Evolutionary conservation across 2,113 vertebrate species (phyloP).

Genomic region (Ahaetulla prasina): DNA sequence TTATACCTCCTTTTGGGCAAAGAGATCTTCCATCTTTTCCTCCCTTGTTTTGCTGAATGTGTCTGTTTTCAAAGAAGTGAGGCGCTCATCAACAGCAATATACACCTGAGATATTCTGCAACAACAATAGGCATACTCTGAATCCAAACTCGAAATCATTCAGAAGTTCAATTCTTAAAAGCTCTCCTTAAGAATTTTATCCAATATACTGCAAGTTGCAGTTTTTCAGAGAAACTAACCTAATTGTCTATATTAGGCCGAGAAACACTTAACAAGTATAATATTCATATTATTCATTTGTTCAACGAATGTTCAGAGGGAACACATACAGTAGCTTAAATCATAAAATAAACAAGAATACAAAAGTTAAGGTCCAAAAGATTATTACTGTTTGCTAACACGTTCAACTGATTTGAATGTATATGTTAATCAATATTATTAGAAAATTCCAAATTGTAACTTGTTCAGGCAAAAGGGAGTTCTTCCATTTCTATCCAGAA

Average conservation of each 20-base stretch:
- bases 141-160: neutral
- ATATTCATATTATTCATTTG: neutral
- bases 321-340: neutral
- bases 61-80: constrained; percentile 94
- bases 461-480: neutral
- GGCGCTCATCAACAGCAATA: constrained; percentile 91
- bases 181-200: neutral
- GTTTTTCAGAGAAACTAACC: neutral
- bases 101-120: constrained; percentile 89
- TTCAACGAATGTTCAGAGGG: neutral
- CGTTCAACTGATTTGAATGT: neutral
- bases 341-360: neutral
- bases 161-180: neutral
- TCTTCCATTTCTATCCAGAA: neutral
- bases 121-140: neutral
- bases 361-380: neutral
- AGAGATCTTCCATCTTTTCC: constrained; percentile 98
- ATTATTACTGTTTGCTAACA: neutral
- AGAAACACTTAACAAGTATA: neutral
- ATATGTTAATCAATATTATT: neutral
- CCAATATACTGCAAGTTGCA: too few species aligned
- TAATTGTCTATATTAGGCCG: neutral
- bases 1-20: constrained; percentile 94
- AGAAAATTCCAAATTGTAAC: neutral
- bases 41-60: constrained; percentile 96